Evolutionary conservation across 2,888 invertebrate species (phyloP), one percentile per base, ranked within the genome.

Genomic region (Brenthis ino): DNA sequence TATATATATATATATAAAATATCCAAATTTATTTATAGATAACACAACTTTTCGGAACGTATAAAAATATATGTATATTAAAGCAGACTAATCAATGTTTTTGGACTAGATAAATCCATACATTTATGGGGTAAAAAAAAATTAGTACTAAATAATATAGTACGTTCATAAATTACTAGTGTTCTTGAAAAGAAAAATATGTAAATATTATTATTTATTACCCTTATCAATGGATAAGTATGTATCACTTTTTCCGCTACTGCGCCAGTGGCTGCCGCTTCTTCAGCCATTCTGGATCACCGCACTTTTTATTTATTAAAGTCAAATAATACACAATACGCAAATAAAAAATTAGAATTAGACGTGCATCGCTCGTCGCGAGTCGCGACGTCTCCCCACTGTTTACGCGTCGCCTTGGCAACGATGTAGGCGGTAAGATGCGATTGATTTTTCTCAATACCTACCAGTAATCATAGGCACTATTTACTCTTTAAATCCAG

Each of bases 181-280:
- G 16, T 57, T 28, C 5, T 16, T 55, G 16, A 6, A 57, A 8
- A 57, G 43, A 28, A 43, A 28, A 43, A 67, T 20, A 20, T 58
- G 24, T 54, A 67, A 65, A 69, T 24, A 66, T 67, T 55, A 93
- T 91, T 92, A 97, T 98, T 67, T 55, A 93, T 91, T 92, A 97
- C 98, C 93, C 96, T 94, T 72, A 98, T 95, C 68, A 98, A 89
- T 51, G 98, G 96, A 94, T 98, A 97, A 3, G 96, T 96, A 80
- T 96, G 96, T 69, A 96, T 88, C 65, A 96, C 93, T 93, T 96
- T 96, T 82, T 96, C 96, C 63, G 93, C 86, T 53, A 91, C 92
- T 12, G 87, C 89, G 60, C 88, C 84, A 8, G 83, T 81, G 14
- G 84, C 76, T 16, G 75, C 80, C 14, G 73, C 83, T 66, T 91